Evolutionary conservation across 1,140 invertebrate genomes (phyloP).

Genomic region (Drosophila mayri): DNA sequence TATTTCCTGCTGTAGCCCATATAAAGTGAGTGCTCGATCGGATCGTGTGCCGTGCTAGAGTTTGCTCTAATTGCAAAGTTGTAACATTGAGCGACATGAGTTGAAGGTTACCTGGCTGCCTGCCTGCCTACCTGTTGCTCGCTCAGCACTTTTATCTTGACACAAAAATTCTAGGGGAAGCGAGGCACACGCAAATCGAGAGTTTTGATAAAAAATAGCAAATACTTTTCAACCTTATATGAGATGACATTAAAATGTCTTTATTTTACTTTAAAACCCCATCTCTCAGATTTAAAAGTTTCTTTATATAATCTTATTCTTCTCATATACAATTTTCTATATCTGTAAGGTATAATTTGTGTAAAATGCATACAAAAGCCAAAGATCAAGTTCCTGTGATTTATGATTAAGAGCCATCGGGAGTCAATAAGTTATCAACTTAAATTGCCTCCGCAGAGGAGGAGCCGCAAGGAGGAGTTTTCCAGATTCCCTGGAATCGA

Average conservation of each 20-base stretch:
- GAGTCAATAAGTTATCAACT: neutral
- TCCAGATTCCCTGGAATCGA: slow-evolving; percentile 5
- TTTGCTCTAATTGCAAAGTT: slow-evolving; percentile 59
- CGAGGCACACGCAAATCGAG: slow-evolving; percentile 7
- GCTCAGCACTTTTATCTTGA: slow-evolving; percentile 36
- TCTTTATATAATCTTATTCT: too few species aligned
- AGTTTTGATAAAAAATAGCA: slow-evolving; percentile 5
- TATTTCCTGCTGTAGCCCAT: slow-evolving; percentile 27
- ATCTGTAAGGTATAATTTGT: neutral
- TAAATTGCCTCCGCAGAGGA: neutral
- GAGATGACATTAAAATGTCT: neutral
- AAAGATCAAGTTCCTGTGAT: neutral
- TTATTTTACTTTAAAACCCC: neutral
- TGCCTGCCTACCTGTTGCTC: slow-evolving; percentile 6
- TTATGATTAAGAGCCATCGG: neutral
- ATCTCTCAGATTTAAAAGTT: neutral
- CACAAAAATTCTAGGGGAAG: slow-evolving; percentile 23
- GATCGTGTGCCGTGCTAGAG: slow-evolving; percentile 16
- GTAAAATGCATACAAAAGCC: neutral
- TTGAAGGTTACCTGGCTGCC: slow-evolving; percentile 32
- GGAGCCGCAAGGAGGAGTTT: slow-evolving; percentile 3
- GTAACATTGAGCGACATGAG: slow-evolving; percentile 54
- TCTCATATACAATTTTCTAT: neutral
- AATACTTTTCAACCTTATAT: neutral
- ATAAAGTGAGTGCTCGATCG: slow-evolving; percentile 18